Evolutionary conservation across 1,140 invertebrate species (phyloP), one percentile per base, ranked within the genome.

Genomic region (Trachymyrmex cornetzi): DNA sequence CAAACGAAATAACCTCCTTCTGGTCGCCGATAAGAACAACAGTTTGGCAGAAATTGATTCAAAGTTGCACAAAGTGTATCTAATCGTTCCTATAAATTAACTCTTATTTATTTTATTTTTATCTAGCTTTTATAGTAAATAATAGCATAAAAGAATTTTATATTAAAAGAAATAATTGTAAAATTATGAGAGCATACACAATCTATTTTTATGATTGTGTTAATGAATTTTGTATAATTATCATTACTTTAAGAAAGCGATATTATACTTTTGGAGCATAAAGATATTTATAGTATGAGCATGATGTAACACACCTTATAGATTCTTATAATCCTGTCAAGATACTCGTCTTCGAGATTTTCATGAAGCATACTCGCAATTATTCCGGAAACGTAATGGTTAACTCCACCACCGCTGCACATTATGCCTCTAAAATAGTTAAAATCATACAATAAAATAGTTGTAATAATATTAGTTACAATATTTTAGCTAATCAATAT

Each of bases 1-100:
- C 96, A 97, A 64, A 97, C 92, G 87, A 97, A 97, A 86, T 96
- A 97, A 34, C 96, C 96, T 3, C 96, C 96, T 79, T 89, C 69
- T 12, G 96, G 95, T 77, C 92, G 91, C 0, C 89, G 61, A 77
- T 96, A 95, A 5, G 90, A 94, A 89, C 96, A 96, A 53, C 92
- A 88, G 3, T 75, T 22, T 22, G 96, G 96, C 53, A 96, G 89
- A 88, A 94, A 91, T 34, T 92, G 82, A 34, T 95, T 89, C 3
- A 96, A 92, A 30, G 91, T 81, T 11, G 93, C 75, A 63, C 94
- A 96, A 34, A 95, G 88, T 24, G 91, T 91, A 34, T 93, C 82
- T 95, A 96, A 95, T 67, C 96, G 93, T 85, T 96, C 95, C 93
- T 95, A 71, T 50, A 74, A 63, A 66, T 48, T 34, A 3, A 34